Evolutionary conservation across 2,113 vertebrate genomes (phyloP).

Genomic region (Acrocephalus kingi): DNA sequence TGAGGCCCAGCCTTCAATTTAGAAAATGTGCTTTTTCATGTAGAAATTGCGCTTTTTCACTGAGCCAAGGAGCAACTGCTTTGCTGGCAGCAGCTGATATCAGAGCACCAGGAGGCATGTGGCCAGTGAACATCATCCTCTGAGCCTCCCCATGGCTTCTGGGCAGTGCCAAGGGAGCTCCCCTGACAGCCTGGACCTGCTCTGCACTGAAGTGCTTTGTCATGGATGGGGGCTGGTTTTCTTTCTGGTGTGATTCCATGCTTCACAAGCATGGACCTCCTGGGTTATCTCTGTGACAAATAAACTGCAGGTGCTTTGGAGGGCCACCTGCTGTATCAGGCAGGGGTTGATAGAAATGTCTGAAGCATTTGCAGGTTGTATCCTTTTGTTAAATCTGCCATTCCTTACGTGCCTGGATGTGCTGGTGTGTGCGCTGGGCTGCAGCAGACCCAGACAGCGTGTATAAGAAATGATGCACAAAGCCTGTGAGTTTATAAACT

Average conservation of each 20-base stretch:
- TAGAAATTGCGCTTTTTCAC: not conserved
- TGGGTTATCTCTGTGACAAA: not conserved
- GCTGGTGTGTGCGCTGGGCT: not conserved
- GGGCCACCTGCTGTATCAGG: not conserved
- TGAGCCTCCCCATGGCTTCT: not conserved
- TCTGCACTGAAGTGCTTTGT: not conserved
- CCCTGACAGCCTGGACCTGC: not conserved
- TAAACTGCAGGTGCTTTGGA: conserved; percentile 5
- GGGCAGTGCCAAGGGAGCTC: not conserved
- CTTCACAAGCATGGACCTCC: not conserved
- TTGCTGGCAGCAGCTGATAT: not conserved
- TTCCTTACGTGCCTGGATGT: not conserved
- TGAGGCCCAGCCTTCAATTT: not conserved
- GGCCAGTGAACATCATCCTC: not conserved
- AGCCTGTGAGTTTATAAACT: conserved; percentile 24
- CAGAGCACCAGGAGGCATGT: not conserved
- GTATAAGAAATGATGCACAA: conserved; percentile 17
- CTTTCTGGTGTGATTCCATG: not conserved
- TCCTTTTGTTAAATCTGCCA: not conserved
- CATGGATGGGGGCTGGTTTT: not conserved
- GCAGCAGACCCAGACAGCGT: not conserved
- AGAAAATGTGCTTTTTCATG: not conserved
- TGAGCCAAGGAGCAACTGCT: not conserved
- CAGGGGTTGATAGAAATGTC: not conserved
- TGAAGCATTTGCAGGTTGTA: not conserved